These are phyloP conservation scores for Microhierax caerulescens DNA, from an alignment of 2,797 vertebrate genomes.

Conservation along the genomic window DNA sequence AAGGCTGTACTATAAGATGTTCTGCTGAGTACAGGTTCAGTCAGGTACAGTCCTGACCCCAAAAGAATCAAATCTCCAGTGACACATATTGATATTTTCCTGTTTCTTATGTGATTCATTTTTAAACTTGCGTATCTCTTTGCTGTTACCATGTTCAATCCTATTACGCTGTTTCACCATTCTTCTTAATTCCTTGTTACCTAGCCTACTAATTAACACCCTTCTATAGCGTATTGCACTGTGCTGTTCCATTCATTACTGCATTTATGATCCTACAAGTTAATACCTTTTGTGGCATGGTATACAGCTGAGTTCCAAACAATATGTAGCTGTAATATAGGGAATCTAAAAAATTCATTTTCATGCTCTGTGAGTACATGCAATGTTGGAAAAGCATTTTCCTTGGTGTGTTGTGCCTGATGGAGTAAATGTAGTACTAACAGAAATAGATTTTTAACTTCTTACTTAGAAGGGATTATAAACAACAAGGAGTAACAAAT, in stretches of 20 bases:
- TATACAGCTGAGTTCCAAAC: not conserved
- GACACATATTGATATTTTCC: not conserved
- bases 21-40: not conserved
- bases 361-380: not conserved
- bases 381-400: not conserved
- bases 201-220: not conserved
- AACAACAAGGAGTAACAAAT: slow-evolving; percentile 18
- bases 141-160: not conserved
- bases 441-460: not conserved
- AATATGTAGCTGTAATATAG: not conserved
- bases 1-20: not conserved
- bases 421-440: not conserved
- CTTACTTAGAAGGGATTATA: not conserved
- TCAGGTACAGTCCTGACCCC: not conserved
- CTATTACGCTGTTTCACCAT: accelerated
- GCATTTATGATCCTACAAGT: not conserved
- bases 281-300: not conserved
- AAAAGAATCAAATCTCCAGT: not conserved
- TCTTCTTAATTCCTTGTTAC: not conserved
- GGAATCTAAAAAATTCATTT: not conserved
- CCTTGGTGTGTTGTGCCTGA: not conserved
- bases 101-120: not conserved
- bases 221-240: not conserved
- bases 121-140: not conserved
- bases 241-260: not conserved